Percentiles rank a stretch among this genome's conserved stretches.
phyloP scores from a whole-genome alignment of 2,888 invertebrate species.

The Dermolepida albohirtum region DNA sequence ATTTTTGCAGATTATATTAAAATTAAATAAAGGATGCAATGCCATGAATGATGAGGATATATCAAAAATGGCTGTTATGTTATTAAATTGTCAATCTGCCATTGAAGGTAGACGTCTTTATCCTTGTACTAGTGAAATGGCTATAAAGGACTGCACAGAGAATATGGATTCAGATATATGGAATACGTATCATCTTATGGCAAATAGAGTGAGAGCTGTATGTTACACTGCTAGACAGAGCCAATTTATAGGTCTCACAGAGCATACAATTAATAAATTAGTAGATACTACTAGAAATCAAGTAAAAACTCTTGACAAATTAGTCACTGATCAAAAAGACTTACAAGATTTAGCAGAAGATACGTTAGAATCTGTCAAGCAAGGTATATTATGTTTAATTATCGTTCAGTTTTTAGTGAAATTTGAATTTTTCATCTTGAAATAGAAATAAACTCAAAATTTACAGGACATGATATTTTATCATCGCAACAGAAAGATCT shows the following conservation, averaged over 20 bases:
- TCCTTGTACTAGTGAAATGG: slow-evolving; percentile 73
- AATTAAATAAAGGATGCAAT: slow-evolving; percentile 70
- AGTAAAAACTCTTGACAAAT: slow-evolving; percentile 56
- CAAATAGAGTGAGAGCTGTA: slow-evolving; percentile 75
- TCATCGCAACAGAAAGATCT: slow-evolving; percentile 68
- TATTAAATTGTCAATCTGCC: slow-evolving; percentile 76
- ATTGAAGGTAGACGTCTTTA: slow-evolving; percentile 72
- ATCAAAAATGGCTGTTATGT: slow-evolving; percentile 74
- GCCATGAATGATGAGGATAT: slow-evolving; percentile 74
- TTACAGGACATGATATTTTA: slow-evolving; percentile 65
- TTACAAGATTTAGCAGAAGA: slow-evolving; percentile 57
- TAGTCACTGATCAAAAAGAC: slow-evolving; percentile 58
- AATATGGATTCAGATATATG: slow-evolving; percentile 75
- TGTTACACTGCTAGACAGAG: slow-evolving; percentile 74
- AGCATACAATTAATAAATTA: slow-evolving; percentile 74
- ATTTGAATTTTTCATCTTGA: background rate
- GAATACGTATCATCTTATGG: slow-evolving; percentile 78
- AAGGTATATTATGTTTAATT: slow-evolving; percentile 46
- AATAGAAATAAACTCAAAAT: slow-evolving; percentile 38
- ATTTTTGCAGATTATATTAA: slow-evolving; percentile 69
- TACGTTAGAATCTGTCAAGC: slow-evolving; percentile 55
- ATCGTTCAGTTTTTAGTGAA: no score
- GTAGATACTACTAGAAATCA: slow-evolving; percentile 66
- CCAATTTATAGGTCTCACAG: slow-evolving; percentile 74
- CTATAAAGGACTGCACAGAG: slow-evolving; percentile 72